Evolutionary conservation across 1,140 invertebrate species (phyloP).

Genomic region (Diprion similis): DNA sequence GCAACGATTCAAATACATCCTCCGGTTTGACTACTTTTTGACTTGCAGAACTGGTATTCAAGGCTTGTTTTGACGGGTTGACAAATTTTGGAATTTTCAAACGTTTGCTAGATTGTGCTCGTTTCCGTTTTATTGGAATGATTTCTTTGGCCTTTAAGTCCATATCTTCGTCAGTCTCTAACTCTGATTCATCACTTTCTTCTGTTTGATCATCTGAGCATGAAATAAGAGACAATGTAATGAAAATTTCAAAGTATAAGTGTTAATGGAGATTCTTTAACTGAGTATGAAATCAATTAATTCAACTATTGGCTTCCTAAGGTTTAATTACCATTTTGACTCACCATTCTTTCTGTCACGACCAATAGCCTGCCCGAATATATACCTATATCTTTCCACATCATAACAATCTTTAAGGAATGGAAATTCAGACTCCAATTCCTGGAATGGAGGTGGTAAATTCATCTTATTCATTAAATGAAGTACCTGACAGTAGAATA

Average conservation of each 20-base stretch:
- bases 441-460: slow-evolving; percentile 83
- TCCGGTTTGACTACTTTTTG: slow-evolving; percentile 63
- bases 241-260: background rate
- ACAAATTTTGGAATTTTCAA: slow-evolving; percentile 72
- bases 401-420: slow-evolving; percentile 50
- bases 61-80: slow-evolving; percentile 56
- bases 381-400: slow-evolving; percentile 54
- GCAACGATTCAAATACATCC: slow-evolving; percentile 71
- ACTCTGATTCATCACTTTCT: slow-evolving; percentile 75
- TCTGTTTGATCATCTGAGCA: slow-evolving; percentile 26
- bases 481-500: slow-evolving; percentile 87
- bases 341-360: slow-evolving; percentile 43
- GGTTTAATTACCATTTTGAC: slow-evolving; percentile 27
- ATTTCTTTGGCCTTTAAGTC: slow-evolving; percentile 49
- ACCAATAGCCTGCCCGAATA: slow-evolving; percentile 56
- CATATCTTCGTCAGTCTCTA: slow-evolving; percentile 75
- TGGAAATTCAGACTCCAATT: slow-evolving; percentile 57
- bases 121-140: slow-evolving; percentile 65
- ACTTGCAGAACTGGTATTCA: slow-evolving; percentile 42
- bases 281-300: slow-evolving; percentile 21
- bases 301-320: slow-evolving; percentile 28
- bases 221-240: slow-evolving; percentile 7
- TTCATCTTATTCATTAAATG: slow-evolving; percentile 98
- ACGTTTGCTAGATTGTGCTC: slow-evolving; percentile 61
- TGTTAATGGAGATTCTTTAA: slow-evolving; percentile 22